Conservation (phyloP, 2,113 vertebrate species). For the Galbula dea region DNA sequence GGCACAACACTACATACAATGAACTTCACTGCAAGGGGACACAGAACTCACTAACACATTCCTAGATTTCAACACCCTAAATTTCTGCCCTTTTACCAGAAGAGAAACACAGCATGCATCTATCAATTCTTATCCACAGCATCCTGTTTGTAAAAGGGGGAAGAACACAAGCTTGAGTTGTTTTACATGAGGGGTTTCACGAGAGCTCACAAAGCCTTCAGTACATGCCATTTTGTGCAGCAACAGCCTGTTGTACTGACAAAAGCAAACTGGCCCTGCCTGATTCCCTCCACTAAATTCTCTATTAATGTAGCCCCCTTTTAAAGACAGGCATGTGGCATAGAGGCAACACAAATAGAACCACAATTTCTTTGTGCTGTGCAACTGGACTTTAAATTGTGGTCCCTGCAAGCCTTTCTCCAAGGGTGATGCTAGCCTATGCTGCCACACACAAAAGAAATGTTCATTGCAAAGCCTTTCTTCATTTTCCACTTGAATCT, state of each 20-base stretch:
- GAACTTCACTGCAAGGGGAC: background rate
- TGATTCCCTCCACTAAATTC: background rate
- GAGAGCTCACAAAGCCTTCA: background rate
- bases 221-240: background rate
- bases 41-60: background rate
- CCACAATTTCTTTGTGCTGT: background rate
- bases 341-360: background rate
- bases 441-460: background rate
- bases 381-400: background rate
- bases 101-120: background rate
- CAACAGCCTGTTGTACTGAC: background rate
- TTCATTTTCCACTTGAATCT: background rate
- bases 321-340: background rate
- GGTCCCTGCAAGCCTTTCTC: background rate
- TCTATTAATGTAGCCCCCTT: background rate
- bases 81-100: background rate
- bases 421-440: background rate
- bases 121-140: background rate
- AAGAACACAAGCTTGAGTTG: background rate
- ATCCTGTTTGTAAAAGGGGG: background rate
- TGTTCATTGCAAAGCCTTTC: background rate
- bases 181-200: background rate
- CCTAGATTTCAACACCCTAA: background rate
- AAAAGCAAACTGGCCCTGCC: background rate
- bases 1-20: rapidly evolving